Evolutionary conservation across 2,113 vertebrate genomes (phyloP), one percentile per base, ranked within the genome.

Genomic region (Taurulus bubalis): DNA sequence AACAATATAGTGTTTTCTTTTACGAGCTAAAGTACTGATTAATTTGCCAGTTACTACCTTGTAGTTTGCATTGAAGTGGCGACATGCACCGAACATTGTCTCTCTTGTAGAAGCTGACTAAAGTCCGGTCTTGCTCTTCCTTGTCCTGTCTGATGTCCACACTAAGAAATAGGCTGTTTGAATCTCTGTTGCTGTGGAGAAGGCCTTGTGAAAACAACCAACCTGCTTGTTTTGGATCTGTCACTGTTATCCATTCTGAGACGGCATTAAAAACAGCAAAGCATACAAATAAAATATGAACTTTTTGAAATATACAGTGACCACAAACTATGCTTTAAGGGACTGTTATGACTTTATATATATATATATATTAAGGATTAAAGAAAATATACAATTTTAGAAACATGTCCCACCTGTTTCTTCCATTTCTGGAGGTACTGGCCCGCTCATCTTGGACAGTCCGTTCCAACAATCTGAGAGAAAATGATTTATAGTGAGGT

Each of bases 71-170:
- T 6, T 7, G 24, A 34, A 87, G 56, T 0, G 77, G 82, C 0
- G 77, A 76, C 0, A 82, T 47, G 87, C 89, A 89, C 66, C 45
- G 28, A 15, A 90, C 53, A 8, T 65, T 38, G 55, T 85, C 79
- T 71, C 51, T 77, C 40, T 58, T 59, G 64, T 87, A 89, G 75
- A 90, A 87, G 2, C 28, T 4, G 2, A 87, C 49, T 7, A 89
- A 69, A 53, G 60, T 71, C 60, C 10, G 71, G 49, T 91, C 85
- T 45, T 91, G 88, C 49, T 75, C 28, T 63, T 80, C 65, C 20
- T 66, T 75, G 62, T 77, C 82, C n/a, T 71, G 49, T 14, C 77
- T 75, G 72, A 91, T 58, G 60, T 91, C 84, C 68, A 91, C 8
- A 4, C 64, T 75, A 30, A 90, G 77, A 70, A 18, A 68, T 1